These are phyloP conservation scores for Diloba caeruleocephala DNA, from an alignment of 2,888 invertebrate species.

Conservation along the genomic window DNA sequence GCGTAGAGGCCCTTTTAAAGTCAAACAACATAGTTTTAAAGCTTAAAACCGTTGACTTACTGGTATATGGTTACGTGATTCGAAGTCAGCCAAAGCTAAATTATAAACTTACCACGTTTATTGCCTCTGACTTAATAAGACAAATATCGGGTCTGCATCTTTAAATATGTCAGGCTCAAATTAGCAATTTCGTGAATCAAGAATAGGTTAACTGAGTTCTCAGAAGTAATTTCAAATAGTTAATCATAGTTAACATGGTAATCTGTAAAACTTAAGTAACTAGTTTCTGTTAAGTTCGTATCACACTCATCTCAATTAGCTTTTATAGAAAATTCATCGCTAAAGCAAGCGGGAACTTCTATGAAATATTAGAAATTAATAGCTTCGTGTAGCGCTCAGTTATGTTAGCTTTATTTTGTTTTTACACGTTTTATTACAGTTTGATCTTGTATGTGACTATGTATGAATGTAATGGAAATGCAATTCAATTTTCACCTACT, in stretches of 20 bases:
- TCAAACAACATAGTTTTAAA: too few relatives aligned
- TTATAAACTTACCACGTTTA: too few relatives aligned
- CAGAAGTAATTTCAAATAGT: background rate
- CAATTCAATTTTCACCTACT: too few relatives aligned
- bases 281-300: conserved; percentile 13
- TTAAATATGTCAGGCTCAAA: too few relatives aligned
- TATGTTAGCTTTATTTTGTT: background rate
- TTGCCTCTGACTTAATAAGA: too few relatives aligned
- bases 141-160: too few relatives aligned
- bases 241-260: conserved; percentile 3
- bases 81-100: too few relatives aligned
- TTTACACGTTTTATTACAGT: background rate
- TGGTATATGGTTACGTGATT: too few relatives aligned
- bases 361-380: conserved; percentile 12
- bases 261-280: conserved; percentile 14
- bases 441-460: too few relatives aligned
- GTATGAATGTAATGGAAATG: too few relatives aligned
- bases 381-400: background rate
- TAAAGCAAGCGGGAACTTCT: conserved; percentile 6
- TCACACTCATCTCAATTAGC: conserved; percentile 26
- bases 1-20: too few relatives aligned
- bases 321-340: conserved; percentile 37
- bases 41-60: too few relatives aligned
- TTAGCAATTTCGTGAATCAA: background rate
- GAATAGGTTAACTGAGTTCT: background rate